phyloP scores from a whole-genome alignment of 2,888 invertebrate genomes.

The Orgyia antiqua region DNA sequence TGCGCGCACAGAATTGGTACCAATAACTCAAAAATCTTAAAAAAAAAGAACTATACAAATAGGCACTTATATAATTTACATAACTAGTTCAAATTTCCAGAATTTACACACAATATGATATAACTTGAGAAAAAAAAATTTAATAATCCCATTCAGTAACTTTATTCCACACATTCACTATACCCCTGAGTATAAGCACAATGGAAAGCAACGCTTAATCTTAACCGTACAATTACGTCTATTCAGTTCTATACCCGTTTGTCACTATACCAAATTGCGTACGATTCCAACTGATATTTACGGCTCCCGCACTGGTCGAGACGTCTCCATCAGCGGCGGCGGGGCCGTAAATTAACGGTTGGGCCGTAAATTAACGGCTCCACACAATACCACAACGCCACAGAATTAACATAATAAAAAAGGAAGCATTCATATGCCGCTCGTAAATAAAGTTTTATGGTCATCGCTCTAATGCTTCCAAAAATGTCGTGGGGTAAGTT shows the following conservation, averaged over 20 bases:
- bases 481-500: conserved; percentile 45
- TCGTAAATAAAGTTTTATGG: conserved; percentile 72
- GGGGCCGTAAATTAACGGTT: background rate
- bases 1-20: too few relatives aligned
- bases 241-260: conserved; percentile 19
- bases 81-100: too few relatives aligned
- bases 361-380: conserved; percentile 54
- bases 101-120: too few relatives aligned
- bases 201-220: conserved; percentile 15
- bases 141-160: too few relatives aligned
- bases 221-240: conserved; percentile 24
- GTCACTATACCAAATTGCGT: conserved; percentile 26
- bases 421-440: conserved; percentile 58
- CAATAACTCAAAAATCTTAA: too few relatives aligned
- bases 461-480: conserved; percentile 65
- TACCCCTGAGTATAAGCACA: conserved; percentile 13
- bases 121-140: too few relatives aligned
- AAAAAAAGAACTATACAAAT: too few relatives aligned
- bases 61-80: too few relatives aligned
- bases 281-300: conserved; percentile 23
- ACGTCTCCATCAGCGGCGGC: conserved; percentile 24
- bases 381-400: conserved; percentile 42
- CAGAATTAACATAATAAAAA: conserved; percentile 73
- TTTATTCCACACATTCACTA: conserved; percentile 10
- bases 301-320: conserved; percentile 15